phyloP scores from a whole-genome alignment of 2,113 vertebrate genomes.

The Tychaedon coryphoeus region DNA sequence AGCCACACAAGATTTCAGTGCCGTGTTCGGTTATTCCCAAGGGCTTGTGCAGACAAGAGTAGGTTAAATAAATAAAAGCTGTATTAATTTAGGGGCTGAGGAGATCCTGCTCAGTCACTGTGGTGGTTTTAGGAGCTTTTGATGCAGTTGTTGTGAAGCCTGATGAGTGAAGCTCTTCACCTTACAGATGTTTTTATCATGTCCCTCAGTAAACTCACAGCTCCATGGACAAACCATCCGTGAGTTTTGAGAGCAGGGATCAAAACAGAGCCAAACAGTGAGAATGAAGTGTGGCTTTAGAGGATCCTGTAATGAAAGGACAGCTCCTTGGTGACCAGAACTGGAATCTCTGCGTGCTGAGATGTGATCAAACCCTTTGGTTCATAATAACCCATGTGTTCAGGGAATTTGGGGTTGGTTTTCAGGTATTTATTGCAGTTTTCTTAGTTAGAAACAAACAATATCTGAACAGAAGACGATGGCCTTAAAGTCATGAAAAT shows the following conservation, averaged over 20 bases:
- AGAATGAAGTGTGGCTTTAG: neutral
- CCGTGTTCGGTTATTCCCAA: neutral
- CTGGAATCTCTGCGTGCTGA: neutral
- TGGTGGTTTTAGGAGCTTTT: neutral
- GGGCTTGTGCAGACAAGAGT: neutral
- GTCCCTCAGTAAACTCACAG: neutral
- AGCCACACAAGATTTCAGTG: neutral
- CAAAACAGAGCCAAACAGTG: neutral
- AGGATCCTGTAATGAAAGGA: neutral
- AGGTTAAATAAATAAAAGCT: neutral
- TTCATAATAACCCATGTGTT: accelerated
- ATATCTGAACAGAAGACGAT: neutral
- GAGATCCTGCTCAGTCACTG: neutral
- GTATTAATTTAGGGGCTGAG: neutral
- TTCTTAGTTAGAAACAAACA: neutral
- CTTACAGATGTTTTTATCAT: neutral
- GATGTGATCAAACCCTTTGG: neutral
- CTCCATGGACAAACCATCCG: accelerated
- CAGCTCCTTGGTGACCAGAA: neutral
- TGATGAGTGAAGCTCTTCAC: neutral
- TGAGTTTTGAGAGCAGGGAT: neutral
- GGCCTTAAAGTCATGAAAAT: neutral
- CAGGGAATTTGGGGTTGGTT: neutral
- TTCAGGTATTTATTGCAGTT: neutral
- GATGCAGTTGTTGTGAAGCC: neutral